Evolutionary conservation across 1,140 invertebrate genomes (phyloP), one percentile per base, ranked within the genome.

Genomic region (Xylocopa sonorina): DNA sequence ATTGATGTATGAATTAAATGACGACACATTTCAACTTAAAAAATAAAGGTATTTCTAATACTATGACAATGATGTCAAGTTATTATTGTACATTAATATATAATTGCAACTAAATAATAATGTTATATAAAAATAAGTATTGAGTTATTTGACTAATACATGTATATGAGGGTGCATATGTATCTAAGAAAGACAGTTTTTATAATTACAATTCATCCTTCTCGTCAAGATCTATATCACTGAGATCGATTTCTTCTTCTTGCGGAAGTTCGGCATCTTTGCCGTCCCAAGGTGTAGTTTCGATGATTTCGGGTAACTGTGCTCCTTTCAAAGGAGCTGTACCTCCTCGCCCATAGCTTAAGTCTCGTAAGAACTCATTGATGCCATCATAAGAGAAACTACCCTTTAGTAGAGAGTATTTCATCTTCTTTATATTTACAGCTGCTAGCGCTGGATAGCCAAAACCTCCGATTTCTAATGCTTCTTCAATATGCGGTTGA

Each of bases 341-440:
- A 64, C 97, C 96, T 21, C 98, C 98, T 83, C 97, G 96, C 24
- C 99, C 99, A 91, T 97, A 99, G 43, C 98, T 98, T 16, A 99
- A 94, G 91, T 99, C 98, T 88, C 98, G 95, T 14, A 99, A 93
- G 93, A 99, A 99, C 92, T 99, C 98, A 87, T 97, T 96, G 89
- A 99, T 99, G 78, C 99, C 99, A 76, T 97, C 96, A 84, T 97
- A 95, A 9, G 97, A 98, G 93, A 99, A 99, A 32, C 98, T 97
- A 60, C 99, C 99, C 86, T 97, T 96, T 0, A 99, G 93, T 3
- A 98, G 94, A 0, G 98, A 98, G 93, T 97, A 99, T 90, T 99
- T 99, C 95, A 98, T 97, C 93, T 99, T 99, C 92, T 99, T 98
- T 12, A 96, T 95, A 93, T 99, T 99, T 41, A 99, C 96, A 32